Percentiles rank a stretch among this genome's conserved stretches.
These are phyloP conservation scores for Dinoponera quadriceps DNA, from an alignment of 1,140 invertebrate species.

Conservation along the genomic window DNA sequence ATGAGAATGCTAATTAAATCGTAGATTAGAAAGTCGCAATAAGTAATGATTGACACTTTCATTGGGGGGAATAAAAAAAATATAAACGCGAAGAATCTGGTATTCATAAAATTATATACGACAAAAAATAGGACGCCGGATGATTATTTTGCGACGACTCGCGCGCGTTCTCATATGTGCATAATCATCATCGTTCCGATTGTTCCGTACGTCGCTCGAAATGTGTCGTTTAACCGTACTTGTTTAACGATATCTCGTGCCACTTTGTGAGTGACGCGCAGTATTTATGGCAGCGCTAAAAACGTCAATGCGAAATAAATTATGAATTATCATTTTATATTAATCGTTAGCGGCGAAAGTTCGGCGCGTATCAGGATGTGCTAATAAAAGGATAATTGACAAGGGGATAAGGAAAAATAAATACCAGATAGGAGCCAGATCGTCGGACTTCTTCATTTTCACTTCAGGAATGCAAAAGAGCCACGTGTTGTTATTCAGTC, in stretches of 20 bases:
- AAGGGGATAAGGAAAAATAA: constrained; percentile 23
- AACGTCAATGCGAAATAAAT: constrained; percentile 25
- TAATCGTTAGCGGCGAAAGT: constrained; percentile 27
- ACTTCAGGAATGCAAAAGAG: constrained; percentile 70
- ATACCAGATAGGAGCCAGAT: constrained; percentile 25
- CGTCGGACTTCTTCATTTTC: constrained; percentile 61
- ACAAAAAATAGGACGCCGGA: constrained; percentile 11
- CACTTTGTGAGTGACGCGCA: constrained; percentile 11
- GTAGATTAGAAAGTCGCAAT: constrained; percentile 31
- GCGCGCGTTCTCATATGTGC: neutral
- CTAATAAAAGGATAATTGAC: constrained; percentile 39
- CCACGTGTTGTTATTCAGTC: constrained; percentile 7
- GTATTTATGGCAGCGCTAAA: neutral
- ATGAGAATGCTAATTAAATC: constrained; percentile 22
- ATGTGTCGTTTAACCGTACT: constrained; percentile 16
- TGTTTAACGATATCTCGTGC: neutral
- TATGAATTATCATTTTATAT: constrained; percentile 4
- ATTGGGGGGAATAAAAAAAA: neutral
- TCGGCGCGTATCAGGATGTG: neutral
- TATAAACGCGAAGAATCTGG: constrained; percentile 10
- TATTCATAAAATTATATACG: constrained; percentile 2
- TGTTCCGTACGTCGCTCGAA: neutral
- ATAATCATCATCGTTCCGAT: constrained; percentile 37
- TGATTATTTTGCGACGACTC: neutral
- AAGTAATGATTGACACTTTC: constrained; percentile 18